Base-by-base conservation (phyloP, 2,888 invertebrate species). In the Drosophila paranaensis region DNA sequence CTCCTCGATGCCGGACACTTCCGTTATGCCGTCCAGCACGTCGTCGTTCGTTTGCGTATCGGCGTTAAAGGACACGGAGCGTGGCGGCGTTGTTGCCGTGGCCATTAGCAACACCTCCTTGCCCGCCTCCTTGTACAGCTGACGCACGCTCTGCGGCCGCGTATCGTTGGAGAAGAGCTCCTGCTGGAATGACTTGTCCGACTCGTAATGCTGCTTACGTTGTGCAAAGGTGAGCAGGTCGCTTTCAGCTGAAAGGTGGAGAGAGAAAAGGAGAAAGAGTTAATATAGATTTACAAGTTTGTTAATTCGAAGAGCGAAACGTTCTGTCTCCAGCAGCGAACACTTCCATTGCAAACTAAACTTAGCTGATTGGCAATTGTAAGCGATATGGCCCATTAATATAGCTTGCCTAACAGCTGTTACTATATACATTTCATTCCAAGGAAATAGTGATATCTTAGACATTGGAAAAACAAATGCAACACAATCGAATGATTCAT, bases 181-280 rank as follows among this genome's bases (percentile, higher is more conserved):
- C 88, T 95, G 95, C 90, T 95, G 94, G 91, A 95, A 94, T 87
- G 95, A 94, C 92, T 95, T 95, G 90, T 94, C 94, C 85, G 96
- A 94, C 92, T 94, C 94, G 94, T 95, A 97, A 94, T 97, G 96
- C 85, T 95, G 94, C 93, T 95, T 96, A 92, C 96, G 95, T 88
- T 95, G 92, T 83, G 97, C 97, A 94, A 97, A 98, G 92, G 96
- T 95, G 91, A 96, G 96, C 93, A 98, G 96, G 94, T 97, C 97
- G 91, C 98, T 96, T 94, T 97, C 97, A 93, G 98, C 98, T 98
- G 95, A 58, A 96, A 42, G 42, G 4, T 14, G 5, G 9, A 13
- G 14, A 37, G 27, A 37, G 20, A 20, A 11, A 33, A 9, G 8
- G 3, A 25, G 14, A 42, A 27, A 3, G 27, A 20, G n/a, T n/a